Base-by-base conservation (phyloP, 2,888 invertebrate genomes). In the Troides oblongomaculatus region DNA sequence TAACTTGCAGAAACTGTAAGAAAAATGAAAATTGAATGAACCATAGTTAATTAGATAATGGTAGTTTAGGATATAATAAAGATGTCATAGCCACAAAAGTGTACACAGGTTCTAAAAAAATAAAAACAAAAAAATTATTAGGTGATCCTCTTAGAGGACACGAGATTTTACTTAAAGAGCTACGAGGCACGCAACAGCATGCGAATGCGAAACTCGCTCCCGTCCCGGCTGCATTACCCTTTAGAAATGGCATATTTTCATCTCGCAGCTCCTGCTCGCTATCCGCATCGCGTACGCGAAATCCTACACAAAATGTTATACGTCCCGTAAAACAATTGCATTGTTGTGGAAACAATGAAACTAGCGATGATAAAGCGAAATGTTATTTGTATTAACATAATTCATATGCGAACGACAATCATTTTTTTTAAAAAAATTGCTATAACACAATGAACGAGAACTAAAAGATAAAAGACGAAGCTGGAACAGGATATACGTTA, bases 121-220 rank as follows among this genome's bases (percentile, higher is more conserved):
- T 30, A 30, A 30, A 59, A 70, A 66, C 59, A 53, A 25, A 53
- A 56, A 30, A 66, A 66, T 64, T 64, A 66, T 70, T 66, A 66
- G 63, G 36, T n/a, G n/a, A 59, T 56, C 53, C 63, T 63, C 36
- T 62, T 57, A 63, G 43, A 62, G 59, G 63, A 70, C 64, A 70
- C 56, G 70, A 60, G 64, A 64, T 66, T 66, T 64, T 66, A 70
- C 66, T 70, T 62, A 23, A 58, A 23, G 64, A 62, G 69, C 69
- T 60, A 62, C 43, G 65, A 63, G 58, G 14, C 4, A 57, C 50
- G 46, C 39, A 30, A 18, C 58, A n/a, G 65, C 57, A 62, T 1
- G 39, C 39, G 69, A 61, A 57, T 58, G 66, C 62, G 66, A 65
- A 66, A 69, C 58, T 63, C 30, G 10, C 63, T 53, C 58, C 65